Evolutionary conservation across 2,888 invertebrate species (phyloP).

Genomic region (Notodonta dromedarius): DNA sequence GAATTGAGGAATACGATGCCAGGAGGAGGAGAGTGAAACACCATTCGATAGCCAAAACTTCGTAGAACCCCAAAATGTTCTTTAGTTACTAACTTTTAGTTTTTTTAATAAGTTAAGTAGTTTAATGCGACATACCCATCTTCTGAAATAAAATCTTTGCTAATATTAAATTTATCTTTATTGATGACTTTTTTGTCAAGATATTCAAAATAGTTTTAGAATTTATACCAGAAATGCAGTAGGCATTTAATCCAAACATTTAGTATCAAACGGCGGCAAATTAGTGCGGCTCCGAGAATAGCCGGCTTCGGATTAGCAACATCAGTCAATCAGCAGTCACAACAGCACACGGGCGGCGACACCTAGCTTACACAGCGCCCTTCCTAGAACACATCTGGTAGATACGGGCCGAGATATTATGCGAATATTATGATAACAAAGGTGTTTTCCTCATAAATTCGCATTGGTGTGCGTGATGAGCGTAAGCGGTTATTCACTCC

Average conservation of each 20-base stretch:
- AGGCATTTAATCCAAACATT: conserved; percentile 2
- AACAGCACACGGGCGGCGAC: conserved; percentile 58
- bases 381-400: conserved; percentile 63
- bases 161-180: too few relatives aligned
- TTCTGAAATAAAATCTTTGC: too few relatives aligned
- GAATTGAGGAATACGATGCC: too few relatives aligned
- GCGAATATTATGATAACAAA: not conserved
- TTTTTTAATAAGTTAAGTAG: too few relatives aligned
- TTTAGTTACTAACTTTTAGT: too few relatives aligned
- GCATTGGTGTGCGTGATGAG: too few relatives aligned
- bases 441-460: too few relatives aligned
- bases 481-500: too few relatives aligned
- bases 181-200: not conserved
- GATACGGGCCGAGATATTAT: conserved; percentile 7
- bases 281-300: conserved; percentile 48
- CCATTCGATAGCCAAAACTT: too few relatives aligned
- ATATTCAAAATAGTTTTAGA: not conserved
- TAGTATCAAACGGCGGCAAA: conserved; percentile 39
- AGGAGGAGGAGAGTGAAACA: too few relatives aligned
- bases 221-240: not conserved
- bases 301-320: conserved; percentile 46
- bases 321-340: conserved; percentile 79
- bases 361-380: conserved; percentile 39
- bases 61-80: too few relatives aligned
- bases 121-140: too few relatives aligned